Base-by-base conservation (phyloP, 2,888 invertebrate genomes). In the Cerastis leucographa region DNA sequence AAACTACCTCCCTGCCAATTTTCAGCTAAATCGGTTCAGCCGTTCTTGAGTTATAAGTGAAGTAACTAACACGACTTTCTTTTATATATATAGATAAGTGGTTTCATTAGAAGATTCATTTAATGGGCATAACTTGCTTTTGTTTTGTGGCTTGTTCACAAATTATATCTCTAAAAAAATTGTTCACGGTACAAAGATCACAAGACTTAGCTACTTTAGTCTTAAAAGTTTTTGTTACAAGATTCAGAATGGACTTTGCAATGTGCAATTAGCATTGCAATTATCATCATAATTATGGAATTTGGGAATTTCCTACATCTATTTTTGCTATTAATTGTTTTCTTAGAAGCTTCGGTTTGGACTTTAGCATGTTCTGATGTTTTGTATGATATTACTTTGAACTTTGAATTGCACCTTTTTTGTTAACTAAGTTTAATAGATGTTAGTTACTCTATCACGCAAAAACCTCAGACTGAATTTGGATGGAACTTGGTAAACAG, bases 291-390 rank as follows among this genome's bases (percentile, higher is more conserved):
- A 81, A 46, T 64, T 9, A 35, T 46, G 14, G 2, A 3, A 42
- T 75, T 78, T 49, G 17, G 81, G 64, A 75, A 81, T 35, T 65
- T 35, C 54, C 78, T 49, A 42, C 17, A 9, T 56, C 17, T 22
- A 49, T 46, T 75, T 42, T 29, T 49, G 54, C 11, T 19, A 11
- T 72, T 59, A 29, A 42, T 76, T n/a, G 44, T 62, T 40, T 62
- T 80, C 25, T n/a, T 12, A 72, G 17, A 71, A 51, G 22, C 35
- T 11, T 22, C 25, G 1, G 12, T 29, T 71, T 44, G 35, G 14
- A 62, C 29, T 80, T 80, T 35, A 59, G 29, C 56, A 42, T 42
- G 7, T 22, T 71, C 19, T 71, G 17, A 17, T n/a, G 17, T 4
- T n/a, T 69, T 22, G 12, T n/a, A 49, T n/a, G 19, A 4, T 40